Evolutionary conservation across 2,113 vertebrate species (phyloP).

Genomic region (Amazona guildingii): DNA sequence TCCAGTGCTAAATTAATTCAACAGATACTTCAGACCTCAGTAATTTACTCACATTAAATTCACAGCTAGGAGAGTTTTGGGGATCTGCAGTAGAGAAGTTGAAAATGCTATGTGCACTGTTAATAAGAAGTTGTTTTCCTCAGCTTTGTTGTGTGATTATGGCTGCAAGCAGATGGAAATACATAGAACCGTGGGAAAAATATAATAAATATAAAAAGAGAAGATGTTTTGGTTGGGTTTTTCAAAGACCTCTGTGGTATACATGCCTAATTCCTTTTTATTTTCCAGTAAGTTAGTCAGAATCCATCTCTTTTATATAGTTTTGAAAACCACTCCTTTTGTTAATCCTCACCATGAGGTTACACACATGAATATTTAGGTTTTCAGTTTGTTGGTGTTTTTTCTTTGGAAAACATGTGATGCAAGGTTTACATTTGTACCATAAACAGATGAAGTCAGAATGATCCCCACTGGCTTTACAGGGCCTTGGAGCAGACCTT

Average conservation of each 20-base stretch:
- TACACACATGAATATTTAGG: not conserved
- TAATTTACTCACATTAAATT: not conserved
- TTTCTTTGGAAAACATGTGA: not conserved
- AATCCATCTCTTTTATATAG: not conserved
- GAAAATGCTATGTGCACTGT: not conserved
- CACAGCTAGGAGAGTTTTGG: not conserved
- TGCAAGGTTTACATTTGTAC: not conserved
- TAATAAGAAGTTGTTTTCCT: not conserved
- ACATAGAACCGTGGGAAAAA: not conserved
- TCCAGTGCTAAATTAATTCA: slow-evolving; percentile 34
- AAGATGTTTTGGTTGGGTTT: not conserved
- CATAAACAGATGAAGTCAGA: not conserved
- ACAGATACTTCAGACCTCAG: not conserved
- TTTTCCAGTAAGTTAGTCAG: not conserved
- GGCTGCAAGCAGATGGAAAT: not conserved
- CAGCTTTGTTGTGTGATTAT: not conserved
- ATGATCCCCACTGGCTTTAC: not conserved
- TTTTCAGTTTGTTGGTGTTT: not conserved
- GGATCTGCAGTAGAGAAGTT: not conserved
- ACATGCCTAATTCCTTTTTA: not conserved
- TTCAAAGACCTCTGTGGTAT: not conserved
- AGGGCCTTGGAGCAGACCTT: not conserved
- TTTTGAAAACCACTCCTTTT: not conserved
- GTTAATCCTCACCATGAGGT: not conserved
- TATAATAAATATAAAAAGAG: not conserved